Base-by-base conservation (phyloP, 2,888 invertebrate genomes). In the Chrysolina haemoptera region DNA sequence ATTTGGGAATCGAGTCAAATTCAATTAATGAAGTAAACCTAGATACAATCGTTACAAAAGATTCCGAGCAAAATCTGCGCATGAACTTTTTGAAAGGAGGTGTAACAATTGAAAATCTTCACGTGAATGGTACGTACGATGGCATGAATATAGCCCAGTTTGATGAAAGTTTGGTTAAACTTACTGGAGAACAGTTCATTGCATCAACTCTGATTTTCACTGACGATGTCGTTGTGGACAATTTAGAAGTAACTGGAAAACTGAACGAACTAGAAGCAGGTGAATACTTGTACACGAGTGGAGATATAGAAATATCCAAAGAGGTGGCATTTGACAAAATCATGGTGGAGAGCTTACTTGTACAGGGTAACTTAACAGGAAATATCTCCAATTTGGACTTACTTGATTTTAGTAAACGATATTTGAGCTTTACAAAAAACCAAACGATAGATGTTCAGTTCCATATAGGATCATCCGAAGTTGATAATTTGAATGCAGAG, bases 61-160 rank as follows among this genome's bases (percentile, higher is more conserved):
- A 90, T 65, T 89, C 89, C 0, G 84, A 87, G 1, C 91, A 92
- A 84, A 78, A 83, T 0, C 81, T 92, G 0, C 81, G 87, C 62
- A 71, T 90, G 0, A 82, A 85, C 9, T 77, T 82, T 10, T 78
- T 90, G 1, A 84, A 87, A 3, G 89, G 89, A 0, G 84, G 88
- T 67, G 85, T 90, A 0, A 84, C 83, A 62, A 89, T 92, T 43
- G 86, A 89, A 55, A 86, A 89, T 73, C 80, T 92, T 1, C 79
- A 84, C 14, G 73, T 90, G 0, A 79, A 78, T 8, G 90, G 89
- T 0, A 75, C 85, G 12, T 88, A 87, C 69, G 89, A 89, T 75
- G 87, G 87, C 0, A 83, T 89, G 0, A 87, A 89, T 73, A 80
- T 90, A 11, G 86, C 85, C 0, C 83, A 89, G 78, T 80, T 91